Evolutionary conservation across 2,888 invertebrate genomes (phyloP).

Genomic region (Drepana falcataria): DNA sequence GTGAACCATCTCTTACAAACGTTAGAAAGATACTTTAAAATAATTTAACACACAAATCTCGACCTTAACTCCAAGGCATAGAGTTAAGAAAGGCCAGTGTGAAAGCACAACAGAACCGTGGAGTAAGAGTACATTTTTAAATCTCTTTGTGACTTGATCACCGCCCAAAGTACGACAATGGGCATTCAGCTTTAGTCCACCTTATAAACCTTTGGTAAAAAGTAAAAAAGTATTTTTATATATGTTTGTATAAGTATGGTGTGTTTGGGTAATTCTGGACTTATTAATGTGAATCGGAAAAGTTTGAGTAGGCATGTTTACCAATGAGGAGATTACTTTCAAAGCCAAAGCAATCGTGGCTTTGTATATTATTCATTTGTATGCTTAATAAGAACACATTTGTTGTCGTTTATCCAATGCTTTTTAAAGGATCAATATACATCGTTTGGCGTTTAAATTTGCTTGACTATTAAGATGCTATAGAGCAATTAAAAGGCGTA

Average conservation of each 20-base stretch:
- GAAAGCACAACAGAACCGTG: constrained; percentile 22
- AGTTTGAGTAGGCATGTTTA: background rate
- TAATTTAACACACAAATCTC: constrained; percentile 15
- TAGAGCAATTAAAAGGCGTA: too few species aligned
- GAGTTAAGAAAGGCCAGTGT: constrained; percentile 2
- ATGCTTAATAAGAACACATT: too few species aligned
- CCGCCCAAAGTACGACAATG: constrained; percentile 57
- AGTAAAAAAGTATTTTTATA: constrained; percentile 20
- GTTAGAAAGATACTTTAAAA: constrained; percentile 7
- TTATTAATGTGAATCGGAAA: background rate
- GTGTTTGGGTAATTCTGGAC: background rate
- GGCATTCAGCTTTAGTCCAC: constrained; percentile 20
- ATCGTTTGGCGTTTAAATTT: too few species aligned
- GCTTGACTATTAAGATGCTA: too few species aligned
- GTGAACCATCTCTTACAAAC: constrained; percentile 38
- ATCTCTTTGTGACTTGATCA: constrained; percentile 67
- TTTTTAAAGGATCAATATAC: too few species aligned
- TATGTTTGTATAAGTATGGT: background rate
- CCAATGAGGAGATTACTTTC: background rate
- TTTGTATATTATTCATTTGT: too few species aligned
- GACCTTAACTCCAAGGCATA: constrained; percentile 21
- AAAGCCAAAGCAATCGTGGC: too few species aligned
- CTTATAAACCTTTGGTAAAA: constrained; percentile 28
- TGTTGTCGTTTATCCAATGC: too few species aligned
- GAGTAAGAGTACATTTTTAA: constrained; percentile 61